Evolutionary conservation across 2,113 vertebrate species (phyloP), one percentile per base, ranked within the genome.

Genomic region (Phodopus roborovskii): DNA sequence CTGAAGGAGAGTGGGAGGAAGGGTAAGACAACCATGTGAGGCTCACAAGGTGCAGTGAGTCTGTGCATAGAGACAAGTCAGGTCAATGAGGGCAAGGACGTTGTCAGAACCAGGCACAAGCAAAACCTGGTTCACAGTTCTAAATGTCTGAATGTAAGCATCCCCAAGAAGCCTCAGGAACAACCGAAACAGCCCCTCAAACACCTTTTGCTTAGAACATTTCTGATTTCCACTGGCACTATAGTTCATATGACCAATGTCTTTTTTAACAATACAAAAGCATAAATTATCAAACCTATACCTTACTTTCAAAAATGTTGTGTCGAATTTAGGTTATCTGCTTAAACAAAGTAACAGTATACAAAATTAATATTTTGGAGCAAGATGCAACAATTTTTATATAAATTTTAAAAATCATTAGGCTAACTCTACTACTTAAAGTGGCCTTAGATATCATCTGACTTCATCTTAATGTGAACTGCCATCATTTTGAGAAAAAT

Each of bases 291-390:
- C 16, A 42, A 92, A n/a, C 48, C 96, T 81, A 96, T 97, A 94
- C 97, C 97, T 97, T 97, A 97, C 66, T 96, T 98, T 98, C 88
- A 94, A 78, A 98, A 97, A 94, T 97, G 88, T 96, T 98, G 96
- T 97, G 95, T 71, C 81, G 97, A 98, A 98, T 94, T 91, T 97
- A 98, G 98, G 98, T 98, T 97, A 95, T 95, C 97, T n/a, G 50
- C 26, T 12, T 98, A 97, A 97, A 98, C 33, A 58, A 86, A 96
- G 96, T 86, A 96, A 96, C 83, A 97, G 92, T 96, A 97, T 39
- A 98, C 86, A 97, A 97, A 96, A 86, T 97, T 90, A 97, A n/a
- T 75, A 97, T 92, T 92, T 91, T 81, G 39, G 22, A 96, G 45
- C 90, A 28, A 95, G 74, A 97, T 77, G n/a, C 70, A 96, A 97